phyloP scores from a whole-genome alignment of 1,140 invertebrate species.

The Tachypleus tridentatus region DNA sequence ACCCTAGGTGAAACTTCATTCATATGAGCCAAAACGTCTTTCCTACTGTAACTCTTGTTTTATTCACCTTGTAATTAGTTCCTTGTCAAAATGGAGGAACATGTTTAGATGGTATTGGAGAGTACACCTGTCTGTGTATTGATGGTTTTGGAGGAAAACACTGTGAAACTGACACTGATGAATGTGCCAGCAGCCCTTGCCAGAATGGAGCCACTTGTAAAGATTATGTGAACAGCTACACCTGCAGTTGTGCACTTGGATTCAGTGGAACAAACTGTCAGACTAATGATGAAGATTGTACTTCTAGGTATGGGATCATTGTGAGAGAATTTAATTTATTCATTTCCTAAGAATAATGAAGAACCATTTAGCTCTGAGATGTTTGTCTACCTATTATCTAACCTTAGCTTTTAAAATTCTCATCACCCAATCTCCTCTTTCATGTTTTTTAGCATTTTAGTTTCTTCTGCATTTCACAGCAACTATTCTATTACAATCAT shows the following conservation, averaged over 20 bases:
- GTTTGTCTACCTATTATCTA: no score
- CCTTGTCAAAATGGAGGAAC: constrained; percentile 92
- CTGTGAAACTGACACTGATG: constrained; percentile 80
- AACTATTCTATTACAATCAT: no score
- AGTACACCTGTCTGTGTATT: constrained; percentile 78
- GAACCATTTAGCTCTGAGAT: no score
- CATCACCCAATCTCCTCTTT: no score
- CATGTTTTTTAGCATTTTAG: no score
- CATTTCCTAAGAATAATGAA: no score
- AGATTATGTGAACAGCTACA: constrained; percentile 83
- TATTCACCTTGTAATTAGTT: constrained; percentile 8
- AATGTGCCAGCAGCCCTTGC: constrained; percentile 72
- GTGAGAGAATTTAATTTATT: no score
- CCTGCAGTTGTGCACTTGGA: constrained; percentile 77
- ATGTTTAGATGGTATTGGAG: constrained; percentile 82
- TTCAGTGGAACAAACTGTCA: constrained; percentile 69
- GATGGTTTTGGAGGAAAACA: constrained; percentile 83
- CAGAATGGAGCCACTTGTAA: constrained; percentile 82
- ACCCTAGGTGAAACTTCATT: no score
- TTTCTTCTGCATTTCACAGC: no score
- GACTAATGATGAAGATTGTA: constrained; percentile 85
- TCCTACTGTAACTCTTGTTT: no score
- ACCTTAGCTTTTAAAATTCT: no score
- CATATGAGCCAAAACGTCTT: no score
- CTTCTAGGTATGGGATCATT: constrained; percentile 42